Base-by-base conservation (phyloP, 2,113 vertebrate species). In the Hydrochoerus hydrochaeris region DNA sequence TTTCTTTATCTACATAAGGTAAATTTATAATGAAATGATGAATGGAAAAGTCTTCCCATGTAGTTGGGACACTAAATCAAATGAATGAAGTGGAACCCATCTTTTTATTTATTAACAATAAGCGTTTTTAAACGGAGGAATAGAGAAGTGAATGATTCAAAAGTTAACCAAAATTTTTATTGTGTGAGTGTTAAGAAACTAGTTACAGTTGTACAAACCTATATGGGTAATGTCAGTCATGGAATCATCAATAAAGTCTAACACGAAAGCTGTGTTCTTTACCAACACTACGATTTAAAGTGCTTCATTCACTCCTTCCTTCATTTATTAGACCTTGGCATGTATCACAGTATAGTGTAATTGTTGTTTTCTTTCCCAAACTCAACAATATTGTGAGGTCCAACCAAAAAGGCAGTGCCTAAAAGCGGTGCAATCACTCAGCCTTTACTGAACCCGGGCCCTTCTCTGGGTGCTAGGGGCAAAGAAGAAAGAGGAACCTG, bases 1-100 rank as follows among this genome's bases (percentile, higher is more conserved):
- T 58, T 49, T 67, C 49, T 26, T 96, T 65, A 30, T 78, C 19
- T 85, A 6, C 71, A 49, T 69, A 95, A 32, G 57, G 17, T 85
- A n/a, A 91, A 75, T 22, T 75, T 49, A 60, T 65, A 85, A 52
- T 69, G 38, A 97, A 91, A 71, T 58, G 60, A 54, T 82, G 35
- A 87, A n/a, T 62, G 44, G 44, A 60, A 62, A 95, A 16, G 7
- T 63, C 88, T 90, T 83, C 62, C 35, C 4, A 17, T 54, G 69
- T 2, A 60, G 4, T 30, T 71, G 75, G 4, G 16, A 12, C 3
- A 38, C 5, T 81, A 86, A 92, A 75, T 57, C 38, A 38, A 49
- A 3, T 30, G 65, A 77, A 44, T 75, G 24, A 71, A 63, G 22
- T 75, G 5, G 60, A 87, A 57, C 13, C 44, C 35, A 1, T 77